Base-by-base conservation (phyloP, 1,140 invertebrate species). In the Pantala flavescens region DNA sequence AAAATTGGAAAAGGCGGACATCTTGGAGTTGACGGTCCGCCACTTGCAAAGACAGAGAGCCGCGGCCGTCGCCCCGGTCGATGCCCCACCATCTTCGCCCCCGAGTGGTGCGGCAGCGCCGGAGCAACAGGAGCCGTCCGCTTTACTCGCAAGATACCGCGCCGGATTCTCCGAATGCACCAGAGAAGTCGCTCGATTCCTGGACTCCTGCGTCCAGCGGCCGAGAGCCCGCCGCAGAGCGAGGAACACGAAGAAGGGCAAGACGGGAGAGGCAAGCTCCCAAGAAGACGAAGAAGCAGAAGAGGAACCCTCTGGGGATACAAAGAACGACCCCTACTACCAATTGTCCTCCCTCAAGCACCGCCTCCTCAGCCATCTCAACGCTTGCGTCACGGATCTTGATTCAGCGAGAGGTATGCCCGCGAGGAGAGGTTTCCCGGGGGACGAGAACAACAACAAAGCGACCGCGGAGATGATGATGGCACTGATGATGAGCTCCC, bases 1-100 rank as follows among this genome's bases (percentile, higher is more conserved):
- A 63, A 91, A 91, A 83, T 84, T 97, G 78, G 95, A 97, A 83
- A 97, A 97, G 83, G 95, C 95, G 19, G 95, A 97, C 82, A 96
- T 97, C 78, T 83, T 97, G 71, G 95, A 97, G 82, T 86, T 97
- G 81, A 96, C 95, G 0, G 94, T 97, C 19, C 87, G 93, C 77
- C 92, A 96, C 82, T 87, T 97, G 74, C 91, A 93, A 79, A 83
- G 89, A 76, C 89, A 90, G 79, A 86, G 89, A 77, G 88, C 87
- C 77, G 81, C 90, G 0, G 87, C 87, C 73, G 86, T 86, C 49
- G 84, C 83, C 21, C 77, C 85, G 14, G 14, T 1, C 49, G 49
- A 63, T 63, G 49, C 49, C 3, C 49, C 49, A 49, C 24, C 24
- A 73, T 23, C 24, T 16, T 42, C 71, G 19, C 23, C 71, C 3